Percentiles rank a stretch among this genome's conserved stretches.
phyloP scores from a whole-genome alignment of 2,797 vertebrate genomes.

The Kryptopterus vitreolus region DNA sequence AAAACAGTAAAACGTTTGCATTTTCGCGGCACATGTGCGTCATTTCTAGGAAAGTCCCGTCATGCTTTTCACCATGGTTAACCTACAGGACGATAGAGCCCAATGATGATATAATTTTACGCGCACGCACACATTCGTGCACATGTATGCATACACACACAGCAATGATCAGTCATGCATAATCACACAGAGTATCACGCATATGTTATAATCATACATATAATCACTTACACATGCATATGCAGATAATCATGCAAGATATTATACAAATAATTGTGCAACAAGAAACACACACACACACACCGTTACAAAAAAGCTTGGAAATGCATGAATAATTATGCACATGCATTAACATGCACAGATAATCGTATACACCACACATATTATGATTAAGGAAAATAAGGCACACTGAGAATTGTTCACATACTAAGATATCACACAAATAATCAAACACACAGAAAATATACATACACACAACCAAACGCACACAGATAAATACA shows the following conservation, averaged over 20 bases:
- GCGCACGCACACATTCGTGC: neutral
- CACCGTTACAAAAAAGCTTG: neutral
- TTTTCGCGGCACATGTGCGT: neutral
- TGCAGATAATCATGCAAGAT: neutral
- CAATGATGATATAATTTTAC: neutral
- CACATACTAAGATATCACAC: neutral
- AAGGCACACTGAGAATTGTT: too few species aligned
- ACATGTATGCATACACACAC: neutral
- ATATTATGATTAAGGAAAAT: neutral
- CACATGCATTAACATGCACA: neutral
- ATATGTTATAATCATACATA: neutral
- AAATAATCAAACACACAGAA: neutral
- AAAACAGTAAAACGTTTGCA: neutral
- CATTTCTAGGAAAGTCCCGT: constrained; percentile 10
- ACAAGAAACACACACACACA: neutral
- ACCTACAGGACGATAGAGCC: neutral
- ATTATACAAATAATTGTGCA: too few species aligned
- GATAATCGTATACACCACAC: neutral
- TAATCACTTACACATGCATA: neutral
- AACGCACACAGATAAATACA: neutral
- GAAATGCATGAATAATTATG: neutral
- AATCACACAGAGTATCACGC: neutral
- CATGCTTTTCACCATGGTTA: neutral
- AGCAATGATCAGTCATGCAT: neutral
- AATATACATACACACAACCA: neutral